phyloP scores from a whole-genome alignment of 2,113 vertebrate species.

The Trinectes maculatus region DNA sequence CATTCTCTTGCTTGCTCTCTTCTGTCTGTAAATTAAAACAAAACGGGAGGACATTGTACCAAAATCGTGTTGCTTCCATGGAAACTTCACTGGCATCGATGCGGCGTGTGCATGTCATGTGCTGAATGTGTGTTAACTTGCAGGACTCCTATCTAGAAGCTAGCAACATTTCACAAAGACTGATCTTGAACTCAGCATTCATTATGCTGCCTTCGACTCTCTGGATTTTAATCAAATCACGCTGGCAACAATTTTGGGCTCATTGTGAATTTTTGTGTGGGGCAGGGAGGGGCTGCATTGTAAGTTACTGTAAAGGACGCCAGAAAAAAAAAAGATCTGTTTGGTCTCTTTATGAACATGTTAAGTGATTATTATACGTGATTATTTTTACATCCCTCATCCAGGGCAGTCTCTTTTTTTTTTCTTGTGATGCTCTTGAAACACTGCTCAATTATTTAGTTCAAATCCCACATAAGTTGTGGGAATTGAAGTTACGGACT shows the following conservation, averaged over 20 bases:
- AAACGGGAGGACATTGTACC: constrained; percentile 57
- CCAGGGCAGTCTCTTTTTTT: constrained; percentile 4
- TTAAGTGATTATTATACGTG: constrained; percentile 53
- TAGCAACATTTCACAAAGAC: constrained; percentile 55
- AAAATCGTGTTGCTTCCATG: constrained; percentile 72
- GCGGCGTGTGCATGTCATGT: constrained; percentile 72
- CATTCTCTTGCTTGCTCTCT: constrained; percentile 50
- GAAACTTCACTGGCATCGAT: constrained; percentile 59
- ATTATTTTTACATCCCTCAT: constrained; percentile 41
- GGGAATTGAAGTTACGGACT: constrained; percentile 24
- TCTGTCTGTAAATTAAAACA: constrained; percentile 55
- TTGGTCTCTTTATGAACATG: constrained; percentile 54
- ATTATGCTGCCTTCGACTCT: constrained; percentile 34
- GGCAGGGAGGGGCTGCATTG: constrained; percentile 13
- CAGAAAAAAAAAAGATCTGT: constrained; percentile 45
- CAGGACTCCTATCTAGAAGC: constrained; percentile 42
- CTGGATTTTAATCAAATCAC: constrained; percentile 33
- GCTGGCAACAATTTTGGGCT: constrained; percentile 33
- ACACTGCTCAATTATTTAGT: constrained; percentile 27
- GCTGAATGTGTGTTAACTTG: constrained; percentile 55
- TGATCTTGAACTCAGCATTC: constrained; percentile 42
- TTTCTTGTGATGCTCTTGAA: constrained; percentile 21
- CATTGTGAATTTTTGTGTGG: constrained; percentile 23
- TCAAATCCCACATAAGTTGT: constrained; percentile 13
- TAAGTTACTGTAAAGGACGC: constrained; percentile 42